Evolutionary conservation across 2,888 invertebrate genomes (phyloP), one percentile per base, ranked within the genome.

Genomic region (Morpho deidamia): DNA sequence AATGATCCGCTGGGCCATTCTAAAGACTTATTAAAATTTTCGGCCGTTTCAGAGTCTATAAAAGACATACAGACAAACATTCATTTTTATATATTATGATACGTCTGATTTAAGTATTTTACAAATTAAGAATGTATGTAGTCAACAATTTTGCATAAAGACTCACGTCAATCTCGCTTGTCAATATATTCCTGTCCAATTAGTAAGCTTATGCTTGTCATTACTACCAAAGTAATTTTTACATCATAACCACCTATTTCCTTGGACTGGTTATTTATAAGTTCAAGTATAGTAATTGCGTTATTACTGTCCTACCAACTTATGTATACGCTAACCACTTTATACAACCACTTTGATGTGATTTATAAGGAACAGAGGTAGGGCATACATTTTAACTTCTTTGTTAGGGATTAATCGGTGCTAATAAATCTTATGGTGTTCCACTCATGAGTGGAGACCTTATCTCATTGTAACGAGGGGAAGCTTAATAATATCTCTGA

Each of bases 231-330:
- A 55, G 50, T 49, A 46, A 56, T 51, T 51, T 23, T 46, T 46
- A 38, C 14, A 46, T 11, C 39, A 53, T 37, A 53, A 50, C 39
- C 39, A 51, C 38, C 35, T 33, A 43, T 52, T 52, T 46, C 50
- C 43, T 53, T 44, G 12, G 43, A 55, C 58, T 44, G 55, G 55
- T 58, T 55, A 44, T 37, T 55, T 51, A 44, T 55, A 53, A 50
- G 53, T 41, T 46, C 42, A 58, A 34, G 50, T 44, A 55, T 49
- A 49, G 39, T 45, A 23, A 52, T 12, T 39, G 39, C 47, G 33
- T 9, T 44, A 41, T 44, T 35, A 44, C 51, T 51, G 51, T 51
- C 55, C 11, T 8, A 48, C 23, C 37, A 45, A 42, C 8, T 45
- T 44, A 42, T 38, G 44, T 45, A 14, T 11, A 37, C n/a, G 14